Conservation (phyloP, 2,797 vertebrate species). For the Channa striata region DNA sequence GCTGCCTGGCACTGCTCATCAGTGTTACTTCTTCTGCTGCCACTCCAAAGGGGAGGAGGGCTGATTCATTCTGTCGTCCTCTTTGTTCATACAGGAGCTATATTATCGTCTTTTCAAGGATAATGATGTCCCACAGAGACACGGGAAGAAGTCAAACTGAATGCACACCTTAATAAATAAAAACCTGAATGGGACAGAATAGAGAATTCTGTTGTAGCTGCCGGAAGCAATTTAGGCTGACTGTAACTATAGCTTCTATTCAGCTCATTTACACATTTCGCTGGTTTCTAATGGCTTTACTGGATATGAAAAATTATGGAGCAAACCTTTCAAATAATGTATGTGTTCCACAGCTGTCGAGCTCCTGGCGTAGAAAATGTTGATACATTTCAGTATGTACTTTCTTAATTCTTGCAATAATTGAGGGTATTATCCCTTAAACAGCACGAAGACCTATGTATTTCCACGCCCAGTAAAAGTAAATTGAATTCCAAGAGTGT, state of each 20-base stretch:
- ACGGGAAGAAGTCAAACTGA: constrained; percentile 47
- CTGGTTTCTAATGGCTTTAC: background rate
- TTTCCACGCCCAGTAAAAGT: no score
- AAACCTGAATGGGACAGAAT: constrained; percentile 23
- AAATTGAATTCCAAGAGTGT: no score
- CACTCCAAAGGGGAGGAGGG: constrained; percentile 45
- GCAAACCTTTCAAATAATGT: background rate
- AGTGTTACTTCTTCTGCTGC: constrained; percentile 67
- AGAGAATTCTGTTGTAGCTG: constrained; percentile 14
- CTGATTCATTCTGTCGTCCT: constrained; percentile 46
- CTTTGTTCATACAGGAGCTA: constrained; percentile 37
- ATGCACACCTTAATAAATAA: constrained; percentile 46
- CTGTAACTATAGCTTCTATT: constrained; percentile 3
- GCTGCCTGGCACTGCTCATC: constrained; percentile 65
- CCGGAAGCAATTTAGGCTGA: background rate
- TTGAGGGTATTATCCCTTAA: no score
- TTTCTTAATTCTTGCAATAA: background rate
- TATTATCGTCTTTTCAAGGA: constrained; percentile 57
- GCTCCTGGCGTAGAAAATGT: background rate
- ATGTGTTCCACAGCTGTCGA: background rate
- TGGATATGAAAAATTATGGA: background rate
- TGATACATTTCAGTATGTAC: background rate
- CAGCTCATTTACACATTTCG: background rate
- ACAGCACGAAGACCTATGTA: no score
- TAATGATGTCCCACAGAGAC: constrained; percentile 44